Evolutionary conservation across 1,140 invertebrate species (phyloP).

Genomic region (Arctopsyche grandis): DNA sequence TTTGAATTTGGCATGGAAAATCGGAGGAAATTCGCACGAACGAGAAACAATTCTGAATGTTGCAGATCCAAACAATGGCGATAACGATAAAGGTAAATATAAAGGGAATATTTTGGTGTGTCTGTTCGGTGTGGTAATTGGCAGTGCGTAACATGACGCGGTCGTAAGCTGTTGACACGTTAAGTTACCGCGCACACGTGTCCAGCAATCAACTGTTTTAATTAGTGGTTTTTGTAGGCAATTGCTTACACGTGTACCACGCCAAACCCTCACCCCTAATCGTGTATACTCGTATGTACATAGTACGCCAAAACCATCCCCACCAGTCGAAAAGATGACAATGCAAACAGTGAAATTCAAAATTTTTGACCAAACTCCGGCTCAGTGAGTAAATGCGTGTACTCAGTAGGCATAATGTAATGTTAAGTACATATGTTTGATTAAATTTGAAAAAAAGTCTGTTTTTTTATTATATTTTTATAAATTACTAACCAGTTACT

Average conservation of each 20-base stretch:
- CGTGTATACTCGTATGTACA: neutral
- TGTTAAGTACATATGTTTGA: too few species aligned
- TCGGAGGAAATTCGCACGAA: too few species aligned
- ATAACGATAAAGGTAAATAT: slow-evolving; percentile 8
- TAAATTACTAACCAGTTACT: too few species aligned
- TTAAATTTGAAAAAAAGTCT: too few species aligned
- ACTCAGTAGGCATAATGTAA: too few species aligned
- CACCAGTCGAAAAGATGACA: neutral
- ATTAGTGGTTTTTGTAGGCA: slow-evolving; percentile 54
- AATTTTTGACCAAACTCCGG: neutral
- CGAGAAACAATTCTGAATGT: too few species aligned
- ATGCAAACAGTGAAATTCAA: neutral
- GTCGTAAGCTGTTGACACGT: slow-evolving; percentile 46
- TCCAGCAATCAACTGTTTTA: slow-evolving; percentile 54
- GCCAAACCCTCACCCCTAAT: neutral
- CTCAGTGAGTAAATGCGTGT: neutral
- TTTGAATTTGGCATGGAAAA: too few species aligned
- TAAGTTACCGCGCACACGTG: slow-evolving; percentile 28
- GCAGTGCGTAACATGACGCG: slow-evolving; percentile 12
- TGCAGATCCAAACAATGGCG: neutral
- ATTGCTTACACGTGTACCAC: slow-evolving; percentile 46
- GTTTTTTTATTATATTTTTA: too few species aligned
- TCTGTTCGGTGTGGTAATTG: neutral
- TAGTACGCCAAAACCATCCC: neutral
- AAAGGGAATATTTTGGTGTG: neutral